These are phyloP conservation scores for Hoplostethus atlanticus DNA, from an alignment of 2,797 vertebrate species.

Conservation along the genomic window DNA sequence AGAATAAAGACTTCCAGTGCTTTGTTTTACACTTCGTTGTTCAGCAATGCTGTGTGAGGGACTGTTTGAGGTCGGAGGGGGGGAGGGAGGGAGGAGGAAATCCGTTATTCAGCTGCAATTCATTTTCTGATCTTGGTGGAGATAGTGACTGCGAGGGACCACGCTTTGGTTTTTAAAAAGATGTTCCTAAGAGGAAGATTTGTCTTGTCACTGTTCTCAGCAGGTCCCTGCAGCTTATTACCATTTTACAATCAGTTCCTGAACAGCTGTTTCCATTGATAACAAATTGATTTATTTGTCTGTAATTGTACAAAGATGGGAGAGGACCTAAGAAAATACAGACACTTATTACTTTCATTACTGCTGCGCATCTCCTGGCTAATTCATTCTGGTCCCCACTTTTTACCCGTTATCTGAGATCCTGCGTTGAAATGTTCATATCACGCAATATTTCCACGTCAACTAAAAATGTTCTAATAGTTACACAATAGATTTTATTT, in stretches of 20 bases:
- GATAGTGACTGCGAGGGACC: constrained; percentile 46
- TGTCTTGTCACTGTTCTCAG: constrained; percentile 64
- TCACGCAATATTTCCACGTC: constrained; percentile 33
- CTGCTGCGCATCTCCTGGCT: constrained; percentile 9
- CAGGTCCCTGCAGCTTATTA: constrained; percentile 58
- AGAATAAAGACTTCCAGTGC: constrained; percentile 23
- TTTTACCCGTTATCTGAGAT: constrained; percentile 45
- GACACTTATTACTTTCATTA: constrained; percentile 25
- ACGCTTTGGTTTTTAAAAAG: constrained; percentile 56
- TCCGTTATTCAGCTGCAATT: constrained; percentile 51
- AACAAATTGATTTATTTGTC: constrained; percentile 71
- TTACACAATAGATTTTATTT: constrained; percentile 66
- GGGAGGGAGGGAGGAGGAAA: constrained; percentile 23
- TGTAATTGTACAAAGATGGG: constrained; percentile 56
- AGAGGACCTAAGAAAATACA: constrained; percentile 22
- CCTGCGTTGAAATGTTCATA: constrained; percentile 31
- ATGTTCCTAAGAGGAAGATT: constrained; percentile 54
- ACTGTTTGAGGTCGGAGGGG: not conserved
- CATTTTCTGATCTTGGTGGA: constrained; percentile 55
- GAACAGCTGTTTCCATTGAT: constrained; percentile 73
- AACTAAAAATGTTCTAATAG: constrained; percentile 59
- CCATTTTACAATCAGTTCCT: constrained; percentile 63
- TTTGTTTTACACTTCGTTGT: constrained; percentile 28
- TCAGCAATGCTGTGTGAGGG: constrained; percentile 31
- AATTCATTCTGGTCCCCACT: constrained; percentile 33